Base-by-base conservation (phyloP, 2,113 vertebrate genomes). In the Phyllopteryx taeniolatus region DNA sequence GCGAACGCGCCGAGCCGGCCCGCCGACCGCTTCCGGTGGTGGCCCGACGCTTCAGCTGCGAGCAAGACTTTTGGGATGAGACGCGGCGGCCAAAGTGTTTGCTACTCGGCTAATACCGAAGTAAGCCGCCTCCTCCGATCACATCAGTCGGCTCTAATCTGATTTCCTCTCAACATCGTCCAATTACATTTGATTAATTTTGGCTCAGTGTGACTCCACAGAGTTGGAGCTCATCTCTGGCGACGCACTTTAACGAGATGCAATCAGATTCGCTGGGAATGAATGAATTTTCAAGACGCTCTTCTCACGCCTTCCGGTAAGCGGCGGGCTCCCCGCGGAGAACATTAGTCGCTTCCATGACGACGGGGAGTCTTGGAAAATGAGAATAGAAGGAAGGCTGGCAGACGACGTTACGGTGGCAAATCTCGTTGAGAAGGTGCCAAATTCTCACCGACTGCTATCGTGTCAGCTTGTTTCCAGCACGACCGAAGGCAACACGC, bases 121-220 rank as follows among this genome's bases (percentile, higher is more conserved):
- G 75, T 47, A 47, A 76, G 78, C 83, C 81, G 88, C 81, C 87
- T 76, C 77, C 77, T 85, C 87, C 90, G 81, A 86, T 91, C 84
- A 77, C 82, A 66, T 88, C 86, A 77, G 19, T 77, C 76, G 10
- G 77, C 56, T 53, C 80, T 87, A 79, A 88, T 87, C 82, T 78
- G 74, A 84, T 88, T 90, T 78, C 78, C 75, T 82, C 78, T 68
- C 68, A 68, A 83, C 86, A 82, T 83, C 85, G 88, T 86, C 88
- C 82, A 73, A 88, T 90, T 90, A 87, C 87, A 68, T 88, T 88
- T 89, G 70, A 89, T 89, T 90, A 87, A 91, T 90, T 88, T 86
- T 85, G 86, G 79, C 86, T 83, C 79, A 80, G 82, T 74, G 83
- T 63, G 75, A 88, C 88, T 83, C 81, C 74, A 61, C 77, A 56